Percentiles rank a stretch among this genome's conserved stretches.
These are phyloP conservation scores for Eubucco bourcierii DNA, from an alignment of 2,113 vertebrate species.

Conservation along the genomic window DNA sequence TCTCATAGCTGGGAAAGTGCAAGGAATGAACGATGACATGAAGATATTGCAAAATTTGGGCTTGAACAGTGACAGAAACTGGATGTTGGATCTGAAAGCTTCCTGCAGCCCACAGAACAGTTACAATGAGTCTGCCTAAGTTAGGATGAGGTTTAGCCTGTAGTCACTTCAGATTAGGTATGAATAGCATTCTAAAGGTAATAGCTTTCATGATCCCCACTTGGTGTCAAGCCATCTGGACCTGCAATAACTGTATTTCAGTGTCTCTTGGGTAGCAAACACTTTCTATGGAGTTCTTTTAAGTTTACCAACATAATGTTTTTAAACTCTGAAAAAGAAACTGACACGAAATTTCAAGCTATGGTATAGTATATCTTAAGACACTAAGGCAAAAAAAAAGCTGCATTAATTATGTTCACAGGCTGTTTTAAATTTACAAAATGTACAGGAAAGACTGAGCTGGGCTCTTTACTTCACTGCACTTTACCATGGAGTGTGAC, in stretches of 20 bases:
- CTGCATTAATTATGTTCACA: not conserved
- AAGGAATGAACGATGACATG: not conserved
- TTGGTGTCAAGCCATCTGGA: not conserved
- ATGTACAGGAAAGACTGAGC: not conserved
- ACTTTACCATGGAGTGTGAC: not conserved
- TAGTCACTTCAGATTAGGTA: not conserved
- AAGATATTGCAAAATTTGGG: not conserved
- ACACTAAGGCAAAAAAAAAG: constrained; percentile 20
- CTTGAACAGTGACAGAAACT: not conserved
- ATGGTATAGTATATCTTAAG: not conserved
- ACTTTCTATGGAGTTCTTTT: constrained; percentile 47
- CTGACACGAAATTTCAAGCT: constrained; percentile 4
- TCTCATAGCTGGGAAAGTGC: not conserved
- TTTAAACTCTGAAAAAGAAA: constrained; percentile 21
- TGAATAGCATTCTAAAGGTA: not conserved
- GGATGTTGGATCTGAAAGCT: not conserved
- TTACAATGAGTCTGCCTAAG: not conserved
- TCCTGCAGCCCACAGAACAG: not conserved
- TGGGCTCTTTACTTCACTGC: not conserved
- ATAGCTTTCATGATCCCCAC: not conserved
- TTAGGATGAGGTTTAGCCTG: not conserved
- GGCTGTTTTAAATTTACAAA: not conserved
- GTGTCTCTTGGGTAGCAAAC: not conserved
- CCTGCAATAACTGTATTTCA: constrained; percentile 4
- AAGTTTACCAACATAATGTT: constrained; percentile 29